These are phyloP conservation scores for Pseudomyrmex cubaensis DNA, from an alignment of 1,140 invertebrate species.

Conservation along the genomic window DNA sequence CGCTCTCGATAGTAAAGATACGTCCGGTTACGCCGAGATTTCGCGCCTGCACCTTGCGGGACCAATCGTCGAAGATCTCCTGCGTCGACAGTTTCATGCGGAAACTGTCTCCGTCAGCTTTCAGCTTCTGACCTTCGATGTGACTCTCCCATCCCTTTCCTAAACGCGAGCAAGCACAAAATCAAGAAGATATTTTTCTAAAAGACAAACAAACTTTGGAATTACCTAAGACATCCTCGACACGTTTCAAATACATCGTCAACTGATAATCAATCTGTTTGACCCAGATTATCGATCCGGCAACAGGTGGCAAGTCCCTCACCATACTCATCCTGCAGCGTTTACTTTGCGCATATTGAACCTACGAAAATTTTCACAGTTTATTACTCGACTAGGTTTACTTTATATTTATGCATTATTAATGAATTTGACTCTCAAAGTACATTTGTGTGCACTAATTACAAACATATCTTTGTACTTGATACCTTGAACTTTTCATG, in stretches of 20 bases:
- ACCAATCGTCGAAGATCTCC: constrained; percentile 99
- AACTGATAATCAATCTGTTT: constrained; percentile 99
- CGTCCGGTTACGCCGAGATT: constrained; percentile 97
- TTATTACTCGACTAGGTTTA: background rate
- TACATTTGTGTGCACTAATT: background rate
- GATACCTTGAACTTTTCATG: constrained; percentile 99
- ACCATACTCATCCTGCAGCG: constrained; percentile 95
- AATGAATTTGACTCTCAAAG: background rate
- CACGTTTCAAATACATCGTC: constrained; percentile 97
- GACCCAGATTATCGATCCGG: constrained; percentile 99
- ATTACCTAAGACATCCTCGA: constrained; percentile 97
- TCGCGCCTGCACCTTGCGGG: constrained; percentile 96
- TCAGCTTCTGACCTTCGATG: constrained; percentile 99
- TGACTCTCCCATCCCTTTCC: constrained; percentile 99
- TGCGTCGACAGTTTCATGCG: constrained; percentile 97
- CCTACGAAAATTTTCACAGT: constrained; percentile 82
- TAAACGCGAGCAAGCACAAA: constrained; percentile 72
- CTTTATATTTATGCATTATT: constrained; percentile 10
- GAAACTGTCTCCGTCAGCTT: constrained; percentile 99
- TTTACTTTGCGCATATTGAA: constrained; percentile 97
- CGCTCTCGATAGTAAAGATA: constrained; percentile 97
- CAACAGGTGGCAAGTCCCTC: constrained; percentile 97
- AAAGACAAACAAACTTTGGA: constrained; percentile 10
- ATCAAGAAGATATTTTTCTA: constrained; percentile 2
- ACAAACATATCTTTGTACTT: background rate